phyloP scores from a whole-genome alignment of 2,113 vertebrate species.

The Chauna torquata region DNA sequence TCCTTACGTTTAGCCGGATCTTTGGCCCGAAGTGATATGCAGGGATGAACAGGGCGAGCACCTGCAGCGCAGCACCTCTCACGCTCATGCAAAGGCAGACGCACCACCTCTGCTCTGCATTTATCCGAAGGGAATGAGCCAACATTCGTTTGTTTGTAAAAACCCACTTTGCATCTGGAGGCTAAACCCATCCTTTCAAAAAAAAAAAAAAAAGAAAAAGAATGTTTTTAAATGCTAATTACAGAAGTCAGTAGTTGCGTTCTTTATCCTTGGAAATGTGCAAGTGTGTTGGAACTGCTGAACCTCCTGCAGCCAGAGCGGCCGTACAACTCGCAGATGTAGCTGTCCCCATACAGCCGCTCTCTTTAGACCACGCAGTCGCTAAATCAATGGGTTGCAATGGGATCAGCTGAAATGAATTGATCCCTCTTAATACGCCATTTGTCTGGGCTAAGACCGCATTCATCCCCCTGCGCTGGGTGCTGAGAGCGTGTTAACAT shows the following conservation, averaged over 20 bases:
- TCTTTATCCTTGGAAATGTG: not conserved
- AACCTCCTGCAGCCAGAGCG: not conserved
- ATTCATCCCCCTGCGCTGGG: accelerated
- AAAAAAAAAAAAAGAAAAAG: accelerated
- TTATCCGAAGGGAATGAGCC: not conserved
- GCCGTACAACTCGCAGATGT: not conserved
- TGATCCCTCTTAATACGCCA: slow-evolving; percentile 15
- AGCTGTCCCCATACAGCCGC: not conserved
- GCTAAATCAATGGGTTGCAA: not conserved
- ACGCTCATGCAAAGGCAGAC: not conserved
- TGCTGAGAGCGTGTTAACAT: not conserved
- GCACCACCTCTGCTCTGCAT: not conserved
- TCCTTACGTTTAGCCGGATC: not conserved
- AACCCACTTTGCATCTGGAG: not conserved
- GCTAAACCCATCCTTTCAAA: not conserved
- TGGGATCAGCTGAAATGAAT: not conserved
- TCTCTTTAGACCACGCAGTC: accelerated
- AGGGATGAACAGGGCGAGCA: not conserved
- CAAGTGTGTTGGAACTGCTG: not conserved
- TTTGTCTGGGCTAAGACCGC: not conserved
- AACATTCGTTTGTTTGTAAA: not conserved
- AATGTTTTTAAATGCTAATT: not conserved
- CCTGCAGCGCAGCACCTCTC: accelerated
- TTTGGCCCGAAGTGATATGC: not conserved
- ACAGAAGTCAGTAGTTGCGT: not conserved